Evolutionary conservation across 2,797 vertebrate species (phyloP).

Genomic region (Brachyalestes nurse): DNA sequence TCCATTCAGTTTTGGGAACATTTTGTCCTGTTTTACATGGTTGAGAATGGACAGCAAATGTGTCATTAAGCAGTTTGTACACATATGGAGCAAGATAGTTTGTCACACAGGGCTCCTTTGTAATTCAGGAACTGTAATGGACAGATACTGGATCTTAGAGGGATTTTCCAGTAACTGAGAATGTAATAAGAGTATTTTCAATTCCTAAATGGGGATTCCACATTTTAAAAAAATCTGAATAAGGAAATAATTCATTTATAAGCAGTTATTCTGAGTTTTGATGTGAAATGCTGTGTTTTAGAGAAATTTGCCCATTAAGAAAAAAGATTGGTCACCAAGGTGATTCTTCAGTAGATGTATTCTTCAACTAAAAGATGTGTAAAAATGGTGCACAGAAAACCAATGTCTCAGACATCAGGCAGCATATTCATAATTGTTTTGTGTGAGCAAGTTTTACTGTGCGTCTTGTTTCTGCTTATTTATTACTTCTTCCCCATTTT

Average conservation of each 20-base stretch:
- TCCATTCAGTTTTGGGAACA: slow-evolving; percentile 26
- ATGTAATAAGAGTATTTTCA: background rate
- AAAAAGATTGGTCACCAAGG: too few species aligned
- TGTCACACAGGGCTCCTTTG: slow-evolving; percentile 16
- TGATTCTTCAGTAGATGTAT: too few species aligned
- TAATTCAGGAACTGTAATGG: slow-evolving; percentile 20
- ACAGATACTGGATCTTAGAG: background rate
- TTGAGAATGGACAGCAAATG: background rate
- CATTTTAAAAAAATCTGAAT: too few species aligned
- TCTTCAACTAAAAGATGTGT: too few species aligned
- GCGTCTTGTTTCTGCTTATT: background rate
- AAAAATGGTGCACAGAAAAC: too few species aligned
- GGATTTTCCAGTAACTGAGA: background rate
- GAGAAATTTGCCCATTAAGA: too few species aligned
- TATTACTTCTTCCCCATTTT: background rate
- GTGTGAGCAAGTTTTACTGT: too few species aligned
- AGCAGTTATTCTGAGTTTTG: too few species aligned
- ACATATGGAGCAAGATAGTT: background rate
- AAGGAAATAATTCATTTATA: too few species aligned
- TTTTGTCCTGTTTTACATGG: slow-evolving; percentile 11
- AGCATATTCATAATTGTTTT: too few species aligned
- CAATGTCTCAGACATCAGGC: too few species aligned
- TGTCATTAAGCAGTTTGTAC: slow-evolving; percentile 11
- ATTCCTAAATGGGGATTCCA: background rate
- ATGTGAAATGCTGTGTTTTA: too few species aligned